A percentile compares a stretch with the other conserved stretches of the same genome.
Conservation (phyloP, 2,797 vertebrate species). For the Gymnoscopelus microlampas region DNA sequence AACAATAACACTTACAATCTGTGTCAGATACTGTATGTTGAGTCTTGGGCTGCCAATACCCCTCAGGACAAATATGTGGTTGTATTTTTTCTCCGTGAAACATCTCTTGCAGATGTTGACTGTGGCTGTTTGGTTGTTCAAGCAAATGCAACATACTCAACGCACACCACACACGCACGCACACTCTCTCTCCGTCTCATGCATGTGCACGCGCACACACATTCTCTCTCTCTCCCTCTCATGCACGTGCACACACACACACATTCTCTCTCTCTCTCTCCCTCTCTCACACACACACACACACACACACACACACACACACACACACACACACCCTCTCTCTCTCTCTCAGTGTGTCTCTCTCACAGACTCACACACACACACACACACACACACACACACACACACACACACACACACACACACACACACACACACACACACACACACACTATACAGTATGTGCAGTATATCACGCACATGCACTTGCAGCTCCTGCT, state of each 20-base stretch:
- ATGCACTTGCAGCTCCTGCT: conserved; percentile 3
- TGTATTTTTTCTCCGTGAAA: neutral
- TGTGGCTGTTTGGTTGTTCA: conserved; percentile 7
- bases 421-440: conserved; percentile 10
- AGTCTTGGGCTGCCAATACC: neutral
- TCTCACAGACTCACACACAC: neutral
- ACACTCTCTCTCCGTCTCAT: neutral
- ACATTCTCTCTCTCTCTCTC: neutral
- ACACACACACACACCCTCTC: neutral
- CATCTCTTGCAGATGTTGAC: neutral
- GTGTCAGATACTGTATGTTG: neutral
- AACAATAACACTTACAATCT: neutral
- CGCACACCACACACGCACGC: too few relatives aligned
- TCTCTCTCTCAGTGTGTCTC: too few relatives aligned
- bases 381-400: neutral
- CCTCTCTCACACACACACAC: neutral
- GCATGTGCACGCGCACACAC: neutral
- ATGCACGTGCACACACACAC: neutral
- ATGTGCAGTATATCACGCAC: neutral
- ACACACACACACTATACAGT: neutral
- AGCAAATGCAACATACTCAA: neutral
- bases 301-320: neutral
- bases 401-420: neutral
- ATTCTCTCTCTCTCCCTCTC: neutral
- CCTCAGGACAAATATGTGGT: neutral